Evolutionary conservation across 2,113 vertebrate genomes (phyloP).

Genomic region (Cyprinodon variegatus): DNA sequence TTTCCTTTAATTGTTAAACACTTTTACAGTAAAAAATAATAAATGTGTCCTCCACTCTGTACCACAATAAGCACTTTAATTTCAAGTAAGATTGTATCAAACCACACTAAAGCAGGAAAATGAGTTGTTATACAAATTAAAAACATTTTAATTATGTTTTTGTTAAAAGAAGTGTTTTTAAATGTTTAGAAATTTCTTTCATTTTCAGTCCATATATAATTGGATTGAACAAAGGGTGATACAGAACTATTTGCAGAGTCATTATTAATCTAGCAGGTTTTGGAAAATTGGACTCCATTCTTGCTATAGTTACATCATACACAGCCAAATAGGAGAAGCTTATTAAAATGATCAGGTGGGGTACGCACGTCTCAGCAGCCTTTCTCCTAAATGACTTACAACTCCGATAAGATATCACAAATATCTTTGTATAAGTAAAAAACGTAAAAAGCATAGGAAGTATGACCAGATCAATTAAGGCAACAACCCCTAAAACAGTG

Average conservation of each 20-base stretch:
- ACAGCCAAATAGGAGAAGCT: background rate
- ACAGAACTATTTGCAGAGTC: background rate
- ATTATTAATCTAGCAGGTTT: background rate
- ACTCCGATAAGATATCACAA: background rate
- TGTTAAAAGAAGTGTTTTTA: background rate
- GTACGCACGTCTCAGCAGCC: conserved; percentile 16
- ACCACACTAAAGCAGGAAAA: background rate
- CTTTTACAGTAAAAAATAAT: background rate
- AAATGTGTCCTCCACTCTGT: background rate
- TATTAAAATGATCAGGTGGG: conserved; percentile 7
- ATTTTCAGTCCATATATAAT: conserved; percentile 7
- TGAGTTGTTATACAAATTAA: too few species aligned
- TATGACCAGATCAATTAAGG: background rate
- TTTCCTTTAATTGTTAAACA: background rate
- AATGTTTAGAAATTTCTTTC: conserved; percentile 13
- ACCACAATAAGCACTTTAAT: background rate
- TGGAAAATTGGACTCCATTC: background rate
- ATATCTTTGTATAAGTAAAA: conserved; percentile 8
- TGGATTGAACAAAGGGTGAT: conserved; percentile 14
- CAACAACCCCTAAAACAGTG: background rate
- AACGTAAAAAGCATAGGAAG: background rate
- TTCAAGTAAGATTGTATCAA: background rate
- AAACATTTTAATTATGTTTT: background rate
- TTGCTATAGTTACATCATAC: background rate
- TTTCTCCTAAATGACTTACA: conserved; percentile 4